Base-by-base conservation (phyloP, 2,113 vertebrate genomes). In the Platichthys stellatus region DNA sequence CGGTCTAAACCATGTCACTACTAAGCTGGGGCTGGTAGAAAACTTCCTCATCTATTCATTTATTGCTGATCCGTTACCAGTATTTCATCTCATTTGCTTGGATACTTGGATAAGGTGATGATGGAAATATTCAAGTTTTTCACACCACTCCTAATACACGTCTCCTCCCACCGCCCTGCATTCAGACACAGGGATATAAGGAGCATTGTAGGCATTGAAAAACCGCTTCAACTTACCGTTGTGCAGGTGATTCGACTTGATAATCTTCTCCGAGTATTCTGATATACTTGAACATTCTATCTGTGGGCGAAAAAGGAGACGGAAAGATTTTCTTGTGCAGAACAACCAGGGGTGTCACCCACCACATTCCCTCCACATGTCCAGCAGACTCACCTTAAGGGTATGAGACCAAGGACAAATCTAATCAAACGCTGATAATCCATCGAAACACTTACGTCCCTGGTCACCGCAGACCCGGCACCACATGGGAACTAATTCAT, bases 271-370 rank as follows among this genome's bases (percentile, higher is more conserved):
- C 0, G 97, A 99, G 90, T 98, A 99, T 88, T 99, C 97, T 14
- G 97, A 98, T 94, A 99, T 99, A 78, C 98, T 98, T 85, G 98
- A 99, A 81, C 98, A 99, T 92, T 99, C 98, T 23, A 99, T 98
- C 98, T 99, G 93, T n/a, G 13, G 62, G 57, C 43, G 87, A 49
- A 85, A 78, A 35, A 31, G n/a, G 38, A 63, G 7, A 35, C 1
- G 15, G 4, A 31, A 43, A 5, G 10, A 35, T 38, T 18, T 54
- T 5, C 21, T 61, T 2, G 4, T 31, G 43, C 3, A 5, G 58
- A 28, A 65, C 2, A 9, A 17, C 7, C 31, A 38, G 1, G 31
- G 31, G 9, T 26, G 57, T 53, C 26, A 15, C 20, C 53, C 54
- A 7, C 20, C 54, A 23, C 45, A 23, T 61, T 9, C 38, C 21